Conservation (phyloP, 2,888 invertebrate species). For the Electrophaes corylata region DNA sequence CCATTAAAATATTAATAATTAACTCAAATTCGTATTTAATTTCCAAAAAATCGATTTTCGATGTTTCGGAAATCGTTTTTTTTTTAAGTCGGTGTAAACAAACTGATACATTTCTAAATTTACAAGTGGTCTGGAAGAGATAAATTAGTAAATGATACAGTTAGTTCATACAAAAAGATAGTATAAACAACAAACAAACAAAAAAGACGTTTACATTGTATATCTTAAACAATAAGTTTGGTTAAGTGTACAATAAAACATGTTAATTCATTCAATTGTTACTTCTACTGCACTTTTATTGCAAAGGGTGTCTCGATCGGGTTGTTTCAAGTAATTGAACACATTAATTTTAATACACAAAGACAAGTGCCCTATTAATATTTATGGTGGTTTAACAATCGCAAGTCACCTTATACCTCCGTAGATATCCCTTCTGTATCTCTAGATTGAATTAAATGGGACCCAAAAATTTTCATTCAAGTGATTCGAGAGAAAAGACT, state of each 20-base stretch:
- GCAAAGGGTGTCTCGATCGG: slow-evolving; percentile 51
- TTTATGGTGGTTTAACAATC: slow-evolving; percentile 61
- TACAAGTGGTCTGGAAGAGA: too few species aligned
- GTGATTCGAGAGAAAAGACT: too few species aligned
- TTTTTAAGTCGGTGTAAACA: too few species aligned
- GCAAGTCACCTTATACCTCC: slow-evolving; percentile 36
- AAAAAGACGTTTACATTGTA: neutral
- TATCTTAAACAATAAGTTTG: too few species aligned
- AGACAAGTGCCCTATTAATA: slow-evolving; percentile 70
- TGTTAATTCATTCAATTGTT: slow-evolving; percentile 9
- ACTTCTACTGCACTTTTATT: slow-evolving; percentile 39
- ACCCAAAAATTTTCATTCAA: slow-evolving; percentile 4
- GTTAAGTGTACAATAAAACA: neutral
- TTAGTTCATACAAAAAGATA: too few species aligned
- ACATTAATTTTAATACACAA: slow-evolving; percentile 76
- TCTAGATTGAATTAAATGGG: slow-evolving; percentile 20
- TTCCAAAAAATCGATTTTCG: too few species aligned
- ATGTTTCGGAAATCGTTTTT: too few species aligned
- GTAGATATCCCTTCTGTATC: too few species aligned
- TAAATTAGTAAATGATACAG: too few species aligned
- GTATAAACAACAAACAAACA: neutral
- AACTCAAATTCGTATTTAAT: too few species aligned
- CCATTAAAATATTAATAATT: too few species aligned
- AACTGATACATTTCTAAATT: too few species aligned
- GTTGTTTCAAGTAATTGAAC: slow-evolving; percentile 62